Evolutionary conservation across 2,797 vertebrate species (phyloP).

Genomic region (Syndactyla subalaris): DNA sequence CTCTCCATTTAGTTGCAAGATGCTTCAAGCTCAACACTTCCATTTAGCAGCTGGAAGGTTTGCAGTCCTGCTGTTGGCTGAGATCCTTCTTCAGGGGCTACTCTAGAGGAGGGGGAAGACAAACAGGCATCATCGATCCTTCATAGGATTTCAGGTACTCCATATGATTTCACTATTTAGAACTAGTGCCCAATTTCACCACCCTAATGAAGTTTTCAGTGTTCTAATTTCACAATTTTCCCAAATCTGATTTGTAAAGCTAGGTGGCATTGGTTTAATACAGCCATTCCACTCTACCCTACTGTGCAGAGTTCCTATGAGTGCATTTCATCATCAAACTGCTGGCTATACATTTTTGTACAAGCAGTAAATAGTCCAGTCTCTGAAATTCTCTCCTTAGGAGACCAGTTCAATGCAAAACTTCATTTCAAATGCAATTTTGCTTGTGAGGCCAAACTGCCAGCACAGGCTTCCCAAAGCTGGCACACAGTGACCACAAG

Average conservation of each 20-base stretch:
- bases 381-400: not conserved
- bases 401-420: not conserved
- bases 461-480: not conserved
- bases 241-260: not conserved
- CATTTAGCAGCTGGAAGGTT: not conserved
- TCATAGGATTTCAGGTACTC: not conserved
- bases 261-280: not conserved
- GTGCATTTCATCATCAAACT: not conserved
- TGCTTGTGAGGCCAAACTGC: not conserved
- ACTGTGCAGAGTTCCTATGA: not conserved
- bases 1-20: not conserved
- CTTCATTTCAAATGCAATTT: not conserved
- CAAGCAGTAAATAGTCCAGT: not conserved
- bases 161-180: not conserved
- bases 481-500: fast-evolving
- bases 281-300: not conserved
- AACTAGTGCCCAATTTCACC: not conserved
- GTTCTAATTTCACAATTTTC: not conserved
- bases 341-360: not conserved
- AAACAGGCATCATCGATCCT: not conserved
- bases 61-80: not conserved
- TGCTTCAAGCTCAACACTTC: not conserved
- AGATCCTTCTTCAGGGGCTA: not conserved
- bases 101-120: not conserved
- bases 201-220: not conserved